These are phyloP conservation scores for Ammodytes dubius DNA, from an alignment of 2,113 vertebrate genomes.

Conservation along the genomic window DNA sequence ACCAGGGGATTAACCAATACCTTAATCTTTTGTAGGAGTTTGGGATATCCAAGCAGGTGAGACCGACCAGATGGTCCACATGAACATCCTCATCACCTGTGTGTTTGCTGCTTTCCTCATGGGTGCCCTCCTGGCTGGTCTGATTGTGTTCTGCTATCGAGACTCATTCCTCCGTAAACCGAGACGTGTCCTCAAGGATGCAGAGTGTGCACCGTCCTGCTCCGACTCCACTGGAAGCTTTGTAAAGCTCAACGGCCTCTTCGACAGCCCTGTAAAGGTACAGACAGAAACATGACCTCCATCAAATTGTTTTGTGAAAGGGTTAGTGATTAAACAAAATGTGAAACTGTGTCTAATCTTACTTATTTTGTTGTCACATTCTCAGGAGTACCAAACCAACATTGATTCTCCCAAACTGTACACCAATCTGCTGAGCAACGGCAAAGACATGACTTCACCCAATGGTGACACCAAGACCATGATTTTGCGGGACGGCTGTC, in stretches of 20 bases:
- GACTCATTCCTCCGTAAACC: slow-evolving; percentile 93
- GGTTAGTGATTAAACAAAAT: slow-evolving; percentile 4
- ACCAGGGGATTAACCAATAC: slow-evolving; percentile 59
- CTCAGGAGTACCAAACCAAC: slow-evolving; percentile 92
- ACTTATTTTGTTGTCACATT: slow-evolving; percentile 33
- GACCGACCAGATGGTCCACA: slow-evolving; percentile 98
- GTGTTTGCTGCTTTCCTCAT: slow-evolving; percentile 97
- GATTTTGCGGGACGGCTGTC: slow-evolving; percentile 90
- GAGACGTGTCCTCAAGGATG: slow-evolving; percentile 93
- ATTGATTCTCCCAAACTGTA: slow-evolving; percentile 96
- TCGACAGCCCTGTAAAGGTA: slow-evolving; percentile 95
- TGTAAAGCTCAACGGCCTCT: slow-evolving; percentile 94
- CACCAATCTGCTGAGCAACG: slow-evolving; percentile 92
- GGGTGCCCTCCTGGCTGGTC: slow-evolving; percentile 95
- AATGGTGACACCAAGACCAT: slow-evolving; percentile 90
- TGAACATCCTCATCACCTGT: slow-evolving; percentile 99
- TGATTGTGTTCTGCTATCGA: slow-evolving; percentile 96
- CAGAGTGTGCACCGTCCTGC: slow-evolving; percentile 93
- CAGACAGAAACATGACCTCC: slow-evolving; percentile 5
- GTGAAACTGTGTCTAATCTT: slow-evolving; percentile 32
- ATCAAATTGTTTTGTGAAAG: slow-evolving; percentile 2
- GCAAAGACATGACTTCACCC: slow-evolving; percentile 89
- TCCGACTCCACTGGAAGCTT: slow-evolving; percentile 96
- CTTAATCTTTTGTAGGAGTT: slow-evolving; percentile 79
- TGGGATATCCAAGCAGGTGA: slow-evolving; percentile 96